phyloP scores from a whole-genome alignment of 2,797 vertebrate species.

The Gila robusta region DNA sequence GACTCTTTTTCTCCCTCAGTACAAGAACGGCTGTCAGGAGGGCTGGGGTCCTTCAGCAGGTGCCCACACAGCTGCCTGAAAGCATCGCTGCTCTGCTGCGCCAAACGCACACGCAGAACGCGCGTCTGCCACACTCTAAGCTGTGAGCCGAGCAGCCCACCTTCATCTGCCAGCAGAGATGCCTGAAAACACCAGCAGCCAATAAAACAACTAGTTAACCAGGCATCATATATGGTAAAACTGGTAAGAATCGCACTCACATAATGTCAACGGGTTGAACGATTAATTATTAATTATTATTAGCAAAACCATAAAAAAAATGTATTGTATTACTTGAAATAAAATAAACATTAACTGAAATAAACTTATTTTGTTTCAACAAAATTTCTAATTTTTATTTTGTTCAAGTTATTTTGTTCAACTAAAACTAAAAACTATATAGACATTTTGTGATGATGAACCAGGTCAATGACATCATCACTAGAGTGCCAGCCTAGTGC shows the following conservation, averaged over 20 bases:
- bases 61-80: constrained; percentile 79
- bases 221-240: neutral
- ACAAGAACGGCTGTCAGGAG: constrained; percentile 56
- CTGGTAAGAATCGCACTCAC: neutral
- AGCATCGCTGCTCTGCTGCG: constrained; percentile 66
- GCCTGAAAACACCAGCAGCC: constrained; percentile 3
- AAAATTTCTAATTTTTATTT: neutral
- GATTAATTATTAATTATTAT: neutral
- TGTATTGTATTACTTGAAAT: too few species aligned
- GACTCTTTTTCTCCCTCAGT: constrained; percentile 40
- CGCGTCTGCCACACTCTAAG: constrained; percentile 62
- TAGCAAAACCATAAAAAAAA: neutral
- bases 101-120: constrained; percentile 57
- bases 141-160: neutral
- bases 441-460: neutral
- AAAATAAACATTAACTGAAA: neutral
- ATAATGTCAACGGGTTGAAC: neutral
- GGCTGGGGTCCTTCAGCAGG: constrained; percentile 70
- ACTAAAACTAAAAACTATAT: too few species aligned
- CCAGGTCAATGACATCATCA: too few species aligned
- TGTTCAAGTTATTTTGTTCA: too few species aligned
- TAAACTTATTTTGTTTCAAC: too few species aligned
- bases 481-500: too few species aligned
- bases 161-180: neutral
- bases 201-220: neutral